A percentile compares a stretch with the other conserved stretches of the same genome.
Conservation (phyloP, 2,113 vertebrate species). For the Chlorodrepanis virens region DNA sequence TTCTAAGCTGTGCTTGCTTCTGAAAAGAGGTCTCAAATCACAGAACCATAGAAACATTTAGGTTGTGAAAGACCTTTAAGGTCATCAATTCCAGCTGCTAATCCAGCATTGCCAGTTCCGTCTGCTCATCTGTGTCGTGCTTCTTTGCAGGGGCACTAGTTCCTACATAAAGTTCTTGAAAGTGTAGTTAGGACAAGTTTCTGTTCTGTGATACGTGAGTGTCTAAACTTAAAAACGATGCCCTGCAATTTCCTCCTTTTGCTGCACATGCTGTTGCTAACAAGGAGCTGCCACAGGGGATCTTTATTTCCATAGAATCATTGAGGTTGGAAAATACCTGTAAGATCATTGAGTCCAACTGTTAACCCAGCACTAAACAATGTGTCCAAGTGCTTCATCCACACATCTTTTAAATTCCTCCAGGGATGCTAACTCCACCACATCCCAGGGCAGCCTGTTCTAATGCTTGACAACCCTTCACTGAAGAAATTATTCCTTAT, state of each 20-base stretch:
- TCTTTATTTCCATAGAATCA: background rate
- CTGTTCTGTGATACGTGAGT: background rate
- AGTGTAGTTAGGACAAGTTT: background rate
- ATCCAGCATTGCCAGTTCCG: background rate
- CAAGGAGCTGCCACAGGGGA: background rate
- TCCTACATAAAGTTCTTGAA: background rate
- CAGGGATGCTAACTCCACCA: background rate
- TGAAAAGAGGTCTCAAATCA: background rate
- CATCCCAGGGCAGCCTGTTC: background rate
- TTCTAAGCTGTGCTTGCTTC: background rate
- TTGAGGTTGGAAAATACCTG: background rate
- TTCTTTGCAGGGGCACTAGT: background rate
- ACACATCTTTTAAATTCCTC: background rate
- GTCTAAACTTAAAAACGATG: background rate
- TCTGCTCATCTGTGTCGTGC: background rate
- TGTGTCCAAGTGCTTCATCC: background rate
- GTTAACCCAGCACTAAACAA: background rate
- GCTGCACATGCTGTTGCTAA: background rate
- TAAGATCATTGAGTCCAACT: fast-evolving
- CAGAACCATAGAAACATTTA: background rate
- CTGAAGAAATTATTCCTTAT: background rate
- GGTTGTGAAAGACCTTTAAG: background rate
- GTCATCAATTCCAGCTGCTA: background rate
- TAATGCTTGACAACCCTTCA: background rate
- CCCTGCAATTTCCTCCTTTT: background rate